Evolutionary conservation across 2,888 invertebrate genomes (phyloP).

Genomic region (Slavum lentiscoides): DNA sequence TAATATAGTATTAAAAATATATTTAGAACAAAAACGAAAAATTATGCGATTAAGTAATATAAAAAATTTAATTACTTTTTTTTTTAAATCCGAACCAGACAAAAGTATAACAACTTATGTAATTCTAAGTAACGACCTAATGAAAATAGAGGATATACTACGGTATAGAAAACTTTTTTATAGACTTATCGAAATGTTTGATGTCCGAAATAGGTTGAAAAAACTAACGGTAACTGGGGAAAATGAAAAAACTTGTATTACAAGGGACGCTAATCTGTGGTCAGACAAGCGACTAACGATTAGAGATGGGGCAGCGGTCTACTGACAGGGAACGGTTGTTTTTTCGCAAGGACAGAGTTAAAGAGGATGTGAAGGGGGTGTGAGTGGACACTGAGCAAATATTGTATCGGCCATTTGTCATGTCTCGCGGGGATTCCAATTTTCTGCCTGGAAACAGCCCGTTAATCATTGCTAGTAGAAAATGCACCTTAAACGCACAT

Average conservation of each 20-base stretch:
- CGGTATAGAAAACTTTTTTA: background rate
- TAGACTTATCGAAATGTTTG: background rate
- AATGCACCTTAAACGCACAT: slow-evolving; percentile 40
- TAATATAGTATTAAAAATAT: too few relatives aligned
- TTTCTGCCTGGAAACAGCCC: slow-evolving; percentile 35
- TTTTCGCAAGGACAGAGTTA: slow-evolving; percentile 11
- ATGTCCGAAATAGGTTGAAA: background rate
- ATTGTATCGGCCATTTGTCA: slow-evolving; percentile 48
- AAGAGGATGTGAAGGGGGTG: slow-evolving; percentile 13
- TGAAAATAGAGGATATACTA: background rate
- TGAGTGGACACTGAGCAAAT: slow-evolving; percentile 35
- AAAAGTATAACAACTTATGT: too few relatives aligned
- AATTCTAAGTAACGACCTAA: too few relatives aligned
- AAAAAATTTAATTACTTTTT: too few relatives aligned
- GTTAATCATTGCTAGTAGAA: slow-evolving; percentile 45
- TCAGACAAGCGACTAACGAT: slow-evolving; percentile 21
- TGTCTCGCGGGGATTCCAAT: slow-evolving; percentile 44
- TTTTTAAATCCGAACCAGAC: too few relatives aligned
- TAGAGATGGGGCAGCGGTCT: slow-evolving; percentile 9
- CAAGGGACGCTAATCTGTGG: slow-evolving; percentile 24
- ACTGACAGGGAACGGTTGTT: slow-evolving; percentile 37
- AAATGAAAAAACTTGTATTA: slow-evolving; percentile 25
- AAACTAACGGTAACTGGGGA: background rate
- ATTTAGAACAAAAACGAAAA: too few relatives aligned
- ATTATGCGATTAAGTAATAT: too few relatives aligned